phyloP scores from a whole-genome alignment of 2,797 vertebrate species.

The Danio kyathit region DNA sequence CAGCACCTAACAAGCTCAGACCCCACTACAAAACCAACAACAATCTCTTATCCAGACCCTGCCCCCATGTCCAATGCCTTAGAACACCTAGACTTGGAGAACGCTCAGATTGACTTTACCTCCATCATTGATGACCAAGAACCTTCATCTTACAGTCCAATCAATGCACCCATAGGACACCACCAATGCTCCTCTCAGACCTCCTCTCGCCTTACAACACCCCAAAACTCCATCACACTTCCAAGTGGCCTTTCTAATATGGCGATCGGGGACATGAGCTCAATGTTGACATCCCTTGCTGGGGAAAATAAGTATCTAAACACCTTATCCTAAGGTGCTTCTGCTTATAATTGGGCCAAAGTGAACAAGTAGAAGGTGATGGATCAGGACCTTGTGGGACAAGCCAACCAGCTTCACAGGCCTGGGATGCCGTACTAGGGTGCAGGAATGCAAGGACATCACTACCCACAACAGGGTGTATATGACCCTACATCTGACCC shows the following conservation, averaged over 20 bases:
- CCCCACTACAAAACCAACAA: conserved; percentile 77
- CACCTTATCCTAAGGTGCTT: conserved; percentile 76
- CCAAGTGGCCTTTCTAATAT: conserved; percentile 90
- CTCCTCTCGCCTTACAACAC: conserved; percentile 84
- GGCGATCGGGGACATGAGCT: conserved; percentile 97
- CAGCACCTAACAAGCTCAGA: conserved; percentile 76
- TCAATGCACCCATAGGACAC: conserved; percentile 74
- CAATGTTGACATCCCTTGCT: conserved; percentile 93
- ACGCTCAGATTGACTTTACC: conserved; percentile 95
- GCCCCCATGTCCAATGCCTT: conserved; percentile 88
- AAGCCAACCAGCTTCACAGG: conserved; percentile 72
- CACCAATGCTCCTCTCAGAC: conserved; percentile 79
- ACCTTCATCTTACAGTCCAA: conserved; percentile 77
- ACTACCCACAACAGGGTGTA: conserved; percentile 74
- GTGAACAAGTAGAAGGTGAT: background rate
- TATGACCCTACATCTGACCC: background rate
- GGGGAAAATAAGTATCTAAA: conserved; percentile 97
- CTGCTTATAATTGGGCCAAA: background rate
- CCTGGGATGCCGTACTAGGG: conserved; percentile 66
- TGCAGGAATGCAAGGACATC: conserved; percentile 71
- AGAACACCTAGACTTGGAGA: conserved; percentile 96
- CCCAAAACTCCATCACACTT: conserved; percentile 80
- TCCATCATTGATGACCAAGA: conserved; percentile 95
- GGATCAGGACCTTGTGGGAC: conserved; percentile 76
- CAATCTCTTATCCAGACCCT: conserved; percentile 81